A percentile compares a stretch with the other conserved stretches of the same genome.
Evolutionary conservation across 2,888 invertebrate species (phyloP).

Genomic region (Macrophya alboannulata): DNA sequence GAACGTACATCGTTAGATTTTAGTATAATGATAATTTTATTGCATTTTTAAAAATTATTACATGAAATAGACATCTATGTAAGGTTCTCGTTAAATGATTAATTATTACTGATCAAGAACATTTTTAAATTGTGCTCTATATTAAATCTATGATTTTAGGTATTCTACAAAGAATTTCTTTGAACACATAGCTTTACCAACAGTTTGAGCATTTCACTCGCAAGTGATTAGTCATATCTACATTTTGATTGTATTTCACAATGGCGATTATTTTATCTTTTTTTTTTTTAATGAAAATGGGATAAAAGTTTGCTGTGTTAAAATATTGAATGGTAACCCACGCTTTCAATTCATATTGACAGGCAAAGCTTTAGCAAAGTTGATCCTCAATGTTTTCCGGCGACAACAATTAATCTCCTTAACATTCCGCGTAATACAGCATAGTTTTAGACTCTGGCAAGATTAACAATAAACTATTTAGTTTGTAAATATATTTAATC

Average conservation of each 20-base stretch:
- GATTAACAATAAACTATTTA: not conserved
- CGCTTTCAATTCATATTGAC: not conserved
- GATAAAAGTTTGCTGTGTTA: not conserved
- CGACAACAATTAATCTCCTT: not conserved
- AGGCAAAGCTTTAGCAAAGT: not conserved
- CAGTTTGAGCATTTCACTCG: conserved; percentile 49
- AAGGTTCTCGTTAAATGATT: conserved; percentile 54
- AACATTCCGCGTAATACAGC: not conserved
- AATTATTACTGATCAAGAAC: conserved; percentile 48
- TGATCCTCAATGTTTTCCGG: not conserved
- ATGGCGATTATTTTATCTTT: conserved; percentile 8
- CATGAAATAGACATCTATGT: conserved; percentile 68
- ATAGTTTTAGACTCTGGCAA: not conserved
- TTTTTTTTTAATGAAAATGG: not conserved
- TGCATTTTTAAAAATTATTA: conserved; percentile 68
- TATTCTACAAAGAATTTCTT: conserved; percentile 59
- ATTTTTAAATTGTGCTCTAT: conserved; percentile 43
- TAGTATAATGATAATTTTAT: conserved; percentile 63
- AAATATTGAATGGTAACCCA: not conserved
- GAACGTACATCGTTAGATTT: not conserved
- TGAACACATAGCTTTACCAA: conserved; percentile 63
- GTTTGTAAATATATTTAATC: conserved; percentile 43
- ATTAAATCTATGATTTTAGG: conserved; percentile 29
- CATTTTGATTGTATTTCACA: conserved; percentile 40
- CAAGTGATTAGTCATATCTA: conserved; percentile 43